Evolutionary conservation across 2,797 vertebrate species (phyloP), one percentile per base, ranked within the genome.

Genomic region (Chaunax sp.): DNA sequence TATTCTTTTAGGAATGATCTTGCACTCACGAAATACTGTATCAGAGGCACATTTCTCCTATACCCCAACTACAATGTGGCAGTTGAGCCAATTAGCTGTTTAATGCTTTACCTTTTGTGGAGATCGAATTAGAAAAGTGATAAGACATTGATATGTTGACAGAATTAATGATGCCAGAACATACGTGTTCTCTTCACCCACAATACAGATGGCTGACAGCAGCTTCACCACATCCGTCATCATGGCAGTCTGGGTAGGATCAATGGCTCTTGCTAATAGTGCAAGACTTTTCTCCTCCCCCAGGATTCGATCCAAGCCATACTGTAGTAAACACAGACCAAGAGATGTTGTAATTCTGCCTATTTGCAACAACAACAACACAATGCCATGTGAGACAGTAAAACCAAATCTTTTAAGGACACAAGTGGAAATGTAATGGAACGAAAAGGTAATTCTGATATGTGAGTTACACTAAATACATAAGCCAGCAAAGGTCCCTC

Each of bases 141-240:
- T 33, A 37, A 25, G 2, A 49, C 20, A 67, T 16, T 12, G 16
- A 57, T 33, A 53, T 77, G 20, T 25, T 35, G 38, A 75, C 9
- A 52, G 56, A 56, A 65, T 23, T 15, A 70, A 70, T 38, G 33
- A 75, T 62, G 46, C 3, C 3, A 37, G 33, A 40, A 94, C 97
- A 82, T 94, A 99, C 98, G 90, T 97, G 93, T 95, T 98, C 83
- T 99, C 98, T 76, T 99, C 97, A 69, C 97, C 98, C 68, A 99
- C 95, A 73, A 99, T 99, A 86, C 98, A 99, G 84, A 99, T 95
- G 73, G 98, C 98, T 47, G 98, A 99, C 18, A 99, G 94, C 35
- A 99, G 94, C 89, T 99, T 99, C 46, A 98, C 95, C 75, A 96
- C 95, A 56, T 99, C 98, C 0, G 95, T 98, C 98, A 98, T 99